Evolutionary conservation across 2,888 invertebrate species (phyloP), one percentile per base, ranked within the genome.

Genomic region (Cenopis cana): DNA sequence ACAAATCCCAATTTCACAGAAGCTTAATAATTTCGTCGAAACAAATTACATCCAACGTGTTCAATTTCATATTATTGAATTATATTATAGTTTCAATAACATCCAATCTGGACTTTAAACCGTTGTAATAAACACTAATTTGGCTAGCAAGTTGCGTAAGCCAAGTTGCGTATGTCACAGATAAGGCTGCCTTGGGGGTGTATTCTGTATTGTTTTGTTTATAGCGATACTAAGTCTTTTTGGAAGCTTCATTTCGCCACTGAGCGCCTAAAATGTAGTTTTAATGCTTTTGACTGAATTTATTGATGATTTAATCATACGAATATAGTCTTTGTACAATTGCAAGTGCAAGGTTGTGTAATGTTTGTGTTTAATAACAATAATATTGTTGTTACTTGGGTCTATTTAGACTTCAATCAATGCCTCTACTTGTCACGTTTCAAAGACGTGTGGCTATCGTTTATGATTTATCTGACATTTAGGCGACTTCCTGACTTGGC

Each of bases 21-120:
- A 54, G 64, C 64, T 38, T 54, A 36, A 64, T 64, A 64, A 64
- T 64, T 72, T 68, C 68, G 57, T 68, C 59, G 57, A 55, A 68
- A 59, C 68, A 72, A 65, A 72, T 72, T 72, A 68, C 68, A 64
- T 59, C 49, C 57, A 64, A 65, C 69, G 69, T 69, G 69, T 57
- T 72, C 72, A 72, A 62, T 72, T 72, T 59, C 56, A 60, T 52
- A 62, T 56, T 69, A 69, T 69, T 65, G 65, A 69, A 69, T 69
- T 64, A 55, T 38, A 68, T 49, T 55, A 20, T 55, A 17, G 20
- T 18, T 29, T 33, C n/a, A 18, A 62, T 33, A 8, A 5, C 17
- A 38, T n/a, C 24, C 14, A 64, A 54, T 54, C n/a, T 64, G 64
- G n/a, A 36, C 18, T 11, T 17, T 54, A 38, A 14, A 2, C 12